phyloP scores from a whole-genome alignment of 2,113 vertebrate genomes.

The Microcebus griseorufus region DNA sequence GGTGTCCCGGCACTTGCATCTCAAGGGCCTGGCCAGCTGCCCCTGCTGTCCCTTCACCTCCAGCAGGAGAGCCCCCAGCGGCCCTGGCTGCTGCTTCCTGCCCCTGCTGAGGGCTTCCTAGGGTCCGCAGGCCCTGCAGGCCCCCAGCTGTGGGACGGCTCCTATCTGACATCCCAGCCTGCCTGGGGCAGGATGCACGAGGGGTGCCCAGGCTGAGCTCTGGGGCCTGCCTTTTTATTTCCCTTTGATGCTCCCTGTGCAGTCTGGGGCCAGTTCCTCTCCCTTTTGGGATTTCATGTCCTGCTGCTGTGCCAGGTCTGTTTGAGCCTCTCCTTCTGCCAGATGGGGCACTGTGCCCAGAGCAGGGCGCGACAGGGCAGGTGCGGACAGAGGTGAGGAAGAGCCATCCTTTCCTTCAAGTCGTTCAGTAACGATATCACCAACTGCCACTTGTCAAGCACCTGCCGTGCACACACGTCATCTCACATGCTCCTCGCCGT shows the following conservation, averaged over 20 bases:
- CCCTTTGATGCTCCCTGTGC: neutral
- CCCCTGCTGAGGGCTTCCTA: conserved; percentile 5
- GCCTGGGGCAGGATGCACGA: neutral
- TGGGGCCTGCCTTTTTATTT: neutral
- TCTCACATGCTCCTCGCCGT: neutral
- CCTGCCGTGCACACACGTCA: neutral
- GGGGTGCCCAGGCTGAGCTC: neutral
- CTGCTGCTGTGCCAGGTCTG: neutral
- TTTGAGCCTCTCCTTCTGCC: neutral
- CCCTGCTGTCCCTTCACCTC: neutral
- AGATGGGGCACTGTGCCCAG: neutral
- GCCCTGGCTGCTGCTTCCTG: conserved; percentile 2
- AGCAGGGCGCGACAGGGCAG: neutral
- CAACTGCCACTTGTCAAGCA: neutral
- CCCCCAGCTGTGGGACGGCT: neutral
- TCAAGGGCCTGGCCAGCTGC: neutral
- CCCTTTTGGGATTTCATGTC: neutral
- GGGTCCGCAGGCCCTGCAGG: neutral
- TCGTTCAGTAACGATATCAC: neutral
- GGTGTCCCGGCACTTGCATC: neutral
- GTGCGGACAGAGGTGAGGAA: neutral
- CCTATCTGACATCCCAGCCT: neutral
- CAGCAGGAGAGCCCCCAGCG: neutral
- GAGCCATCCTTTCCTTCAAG: neutral
- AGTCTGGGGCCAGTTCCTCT: neutral